These are phyloP conservation scores for Anastrepha ludens DNA, from an alignment of 1,140 invertebrate genomes.

Conservation along the genomic window DNA sequence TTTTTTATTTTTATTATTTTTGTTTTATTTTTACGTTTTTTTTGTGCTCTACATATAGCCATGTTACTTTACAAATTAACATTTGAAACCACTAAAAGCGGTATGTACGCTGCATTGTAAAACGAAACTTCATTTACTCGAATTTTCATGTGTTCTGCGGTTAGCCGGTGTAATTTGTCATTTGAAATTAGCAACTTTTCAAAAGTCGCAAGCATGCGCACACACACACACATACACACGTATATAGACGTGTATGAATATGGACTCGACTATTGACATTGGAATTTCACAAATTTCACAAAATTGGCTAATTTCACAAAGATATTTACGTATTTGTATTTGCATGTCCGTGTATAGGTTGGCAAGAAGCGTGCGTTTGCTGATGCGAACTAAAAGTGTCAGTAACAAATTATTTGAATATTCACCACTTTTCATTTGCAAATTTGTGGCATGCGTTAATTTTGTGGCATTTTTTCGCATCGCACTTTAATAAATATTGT, in stretches of 20 bases:
- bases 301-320: slow-evolving; percentile 24
- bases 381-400: not conserved
- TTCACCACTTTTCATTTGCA: not conserved
- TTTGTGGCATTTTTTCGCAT: not conserved
- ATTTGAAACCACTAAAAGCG: not conserved
- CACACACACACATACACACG: not conserved
- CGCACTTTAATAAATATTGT: slow-evolving; percentile 4
- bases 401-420: not conserved
- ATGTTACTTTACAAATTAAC: not conserved
- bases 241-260: not conserved
- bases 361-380: not conserved
- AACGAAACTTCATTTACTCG: not conserved
- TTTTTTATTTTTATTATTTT: not conserved
- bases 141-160: slow-evolving; percentile 1
- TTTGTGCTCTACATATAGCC: not conserved
- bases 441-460: not conserved
- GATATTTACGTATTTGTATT: not conserved
- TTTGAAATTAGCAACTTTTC: slow-evolving; percentile 19
- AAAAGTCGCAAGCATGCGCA: not conserved
- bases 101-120: not conserved
- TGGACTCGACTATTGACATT: not conserved
- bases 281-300: not conserved
- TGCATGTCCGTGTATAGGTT: not conserved
- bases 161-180: slow-evolving; percentile 35
- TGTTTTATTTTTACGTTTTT: not conserved